Base-by-base conservation (phyloP, 2,888 invertebrate genomes). In the Xestia ashworthii region DNA sequence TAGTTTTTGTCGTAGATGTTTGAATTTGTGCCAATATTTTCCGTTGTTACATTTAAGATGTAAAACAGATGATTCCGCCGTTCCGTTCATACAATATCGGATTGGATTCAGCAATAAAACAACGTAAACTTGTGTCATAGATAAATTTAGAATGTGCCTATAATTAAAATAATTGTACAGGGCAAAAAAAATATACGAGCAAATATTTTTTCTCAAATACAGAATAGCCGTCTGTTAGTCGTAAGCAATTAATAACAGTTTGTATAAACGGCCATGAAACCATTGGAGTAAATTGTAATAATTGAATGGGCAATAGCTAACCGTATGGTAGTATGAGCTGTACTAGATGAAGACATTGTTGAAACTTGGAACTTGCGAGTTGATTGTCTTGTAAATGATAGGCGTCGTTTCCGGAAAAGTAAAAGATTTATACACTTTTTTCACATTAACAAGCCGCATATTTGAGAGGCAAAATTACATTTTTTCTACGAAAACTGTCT, bases 21-120 rank as follows among this genome's bases (percentile, higher is more conserved):
- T 93, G 92, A 92, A 88, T 84, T 82, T 69, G 85, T 89, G 93
- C 92, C 92, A 93, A 91, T 89, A 81, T 68, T 71, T 73, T 78
- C 76, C 71, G 81, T 81, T 78, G 80, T 81, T 79, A 75, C 81
- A 78, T 77, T 79, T 78, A 32, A 32, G 74, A 82, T 81, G 74
- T 80, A 68, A 58, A 76, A 66, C 82, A 78, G 74, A 86, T 74
- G 71, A 58, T 81, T 60, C 64, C 58, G 38, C 32, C 12, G 38
- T 75, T 73, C 60, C 76, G 58, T 72, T 72, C 50, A 65, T 41
- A 71, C 48, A 41, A 83, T 41, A 81, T 67, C 32, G 44, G 22
- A 69, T 71, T 68, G 25, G 19, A 69, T 68, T 74, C 62, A 19
- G 19, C 41, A 60, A 75, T 74, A 74, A 66, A 71, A 14, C 38